Evolutionary conservation across 2,113 vertebrate genomes (phyloP), one percentile per base, ranked within the genome.

Genomic region (Cervus canadensis): DNA sequence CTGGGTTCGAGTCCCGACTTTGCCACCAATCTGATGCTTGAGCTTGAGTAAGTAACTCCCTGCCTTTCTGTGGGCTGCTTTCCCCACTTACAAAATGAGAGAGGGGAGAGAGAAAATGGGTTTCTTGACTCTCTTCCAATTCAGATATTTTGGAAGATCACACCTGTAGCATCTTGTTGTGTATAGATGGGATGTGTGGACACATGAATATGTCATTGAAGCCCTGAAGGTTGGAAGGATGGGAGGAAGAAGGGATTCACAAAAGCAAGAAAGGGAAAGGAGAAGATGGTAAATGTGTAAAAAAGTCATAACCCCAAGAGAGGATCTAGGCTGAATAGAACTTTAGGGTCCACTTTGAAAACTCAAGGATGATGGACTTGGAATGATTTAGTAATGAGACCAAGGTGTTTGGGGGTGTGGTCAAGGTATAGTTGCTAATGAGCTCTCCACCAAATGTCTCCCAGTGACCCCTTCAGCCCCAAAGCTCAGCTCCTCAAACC

Each of bases 1-100:
- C 94, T 98, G 83, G 84, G 76, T 97, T 98, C 57, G 3, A 97
- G 86, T 97, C 56, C 94, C 40, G 84, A 97, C 97, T 98, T 98
- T 92, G 93, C 97, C 92, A 98, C 97, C 84, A 98, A 52, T 89
- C 96, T 98, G 96, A 98, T 97, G 97, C 95, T 97, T 95, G 97
- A 98, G 79, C 97, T 98, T 95, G 94, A 97, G 98, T 98, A 97
- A 98, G 96, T 97, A 97, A 90, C 87, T 95, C 67, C 57, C 52
- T 92, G 81, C 28, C 76, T 16, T 91, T 97, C 28, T 54, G 30
- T 36, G 89, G 87, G 59, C 57, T 81, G 17, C 43, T 95, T 97
- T 93, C n/a, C 28, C 21, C 91, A 67, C 52, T 82, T 94, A 95
- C 2, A 84, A 82, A 97, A 60, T 52, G 62, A 54, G 95, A 79